A percentile compares a stretch with the other conserved stretches of the same genome.
These are phyloP conservation scores for Andrena minutula DNA, from an alignment of 2,888 invertebrate genomes.

Conservation along the genomic window DNA sequence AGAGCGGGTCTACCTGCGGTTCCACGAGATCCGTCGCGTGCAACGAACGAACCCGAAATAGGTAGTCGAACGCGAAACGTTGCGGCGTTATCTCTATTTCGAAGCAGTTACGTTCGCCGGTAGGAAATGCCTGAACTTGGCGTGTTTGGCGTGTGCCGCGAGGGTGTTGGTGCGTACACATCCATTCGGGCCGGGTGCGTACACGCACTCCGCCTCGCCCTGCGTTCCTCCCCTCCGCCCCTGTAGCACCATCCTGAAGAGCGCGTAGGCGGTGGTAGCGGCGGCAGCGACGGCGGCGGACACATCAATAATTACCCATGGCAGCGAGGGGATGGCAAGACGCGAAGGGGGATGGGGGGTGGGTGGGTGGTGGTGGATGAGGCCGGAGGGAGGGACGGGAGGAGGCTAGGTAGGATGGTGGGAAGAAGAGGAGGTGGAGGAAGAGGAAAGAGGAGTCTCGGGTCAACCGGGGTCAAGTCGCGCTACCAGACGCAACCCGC, in stretches of 20 bases:
- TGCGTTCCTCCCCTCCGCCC: constrained; percentile 1
- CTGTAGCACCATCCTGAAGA: constrained; percentile 59
- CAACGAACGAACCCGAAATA: constrained; percentile 23
- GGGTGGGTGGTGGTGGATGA: constrained; percentile 55
- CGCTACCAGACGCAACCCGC: constrained; percentile 84
- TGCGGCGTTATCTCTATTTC: constrained; percentile 46
- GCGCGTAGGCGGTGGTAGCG: constrained; percentile 67
- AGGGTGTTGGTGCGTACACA: constrained; percentile 61
- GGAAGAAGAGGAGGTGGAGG: constrained; percentile 70
- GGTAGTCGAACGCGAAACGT: constrained; percentile 17
- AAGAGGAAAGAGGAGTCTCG: constrained; percentile 79
- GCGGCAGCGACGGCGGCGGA: constrained; percentile 80
- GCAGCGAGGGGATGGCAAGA: constrained; percentile 78
- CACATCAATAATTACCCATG: constrained; percentile 84
- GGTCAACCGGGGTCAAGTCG: constrained; percentile 85
- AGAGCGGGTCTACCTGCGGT: background rate
- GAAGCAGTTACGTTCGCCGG: constrained; percentile 21
- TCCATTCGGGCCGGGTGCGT: constrained; percentile 59
- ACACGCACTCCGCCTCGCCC: constrained; percentile 66
- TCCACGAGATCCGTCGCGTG: constrained; percentile 5
- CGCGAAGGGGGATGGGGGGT: constrained; percentile 69
- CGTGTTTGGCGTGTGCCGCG: constrained; percentile 45
- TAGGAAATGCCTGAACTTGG: constrained; percentile 59
- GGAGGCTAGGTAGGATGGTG: constrained; percentile 66
- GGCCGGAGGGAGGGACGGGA: constrained; percentile 66